Evolutionary conservation across 2,888 invertebrate genomes (phyloP).

Genomic region (Papilio elwesi): DNA sequence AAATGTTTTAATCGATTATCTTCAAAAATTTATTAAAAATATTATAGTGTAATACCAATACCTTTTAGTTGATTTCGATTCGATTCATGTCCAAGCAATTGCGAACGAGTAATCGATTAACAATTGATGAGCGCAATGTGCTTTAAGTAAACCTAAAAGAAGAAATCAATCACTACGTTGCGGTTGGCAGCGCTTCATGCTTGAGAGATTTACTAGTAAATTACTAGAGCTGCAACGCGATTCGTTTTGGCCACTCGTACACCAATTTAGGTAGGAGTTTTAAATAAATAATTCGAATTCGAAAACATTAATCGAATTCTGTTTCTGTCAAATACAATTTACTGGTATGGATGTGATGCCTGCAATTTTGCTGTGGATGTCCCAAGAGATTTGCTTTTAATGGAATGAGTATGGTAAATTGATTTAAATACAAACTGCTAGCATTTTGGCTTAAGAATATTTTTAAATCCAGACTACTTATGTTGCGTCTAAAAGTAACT

Average conservation of each 20-base stretch:
- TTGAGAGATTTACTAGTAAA: constrained; percentile 30
- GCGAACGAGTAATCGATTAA: constrained; percentile 3
- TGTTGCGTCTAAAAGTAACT: too few species aligned
- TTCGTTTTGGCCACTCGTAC: constrained; percentile 7
- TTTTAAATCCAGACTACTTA: too few species aligned
- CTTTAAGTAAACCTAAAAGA: constrained; percentile 23
- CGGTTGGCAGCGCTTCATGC: constrained; percentile 36
- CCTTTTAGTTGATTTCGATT: neutral
- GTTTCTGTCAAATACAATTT: constrained; percentile 5
- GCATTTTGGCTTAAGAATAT: too few species aligned
- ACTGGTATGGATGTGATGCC: neutral
- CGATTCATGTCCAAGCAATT: neutral
- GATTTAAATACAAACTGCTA: neutral
- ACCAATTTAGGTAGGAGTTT: constrained; percentile 3
- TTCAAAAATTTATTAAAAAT: too few species aligned
- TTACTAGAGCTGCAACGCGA: constrained; percentile 22
- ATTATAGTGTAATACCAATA: too few species aligned
- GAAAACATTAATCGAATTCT: constrained; percentile 8
- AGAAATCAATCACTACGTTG: constrained; percentile 36
- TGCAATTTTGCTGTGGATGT: neutral
- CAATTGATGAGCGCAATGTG: constrained; percentile 15
- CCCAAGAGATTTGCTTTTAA: neutral
- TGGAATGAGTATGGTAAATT: neutral
- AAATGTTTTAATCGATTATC: too few species aligned
- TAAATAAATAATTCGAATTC: constrained; percentile 8